These are phyloP conservation scores for Ommatoiulus sabulosus DNA, from an alignment of 2,888 invertebrate species.

Conservation along the genomic window DNA sequence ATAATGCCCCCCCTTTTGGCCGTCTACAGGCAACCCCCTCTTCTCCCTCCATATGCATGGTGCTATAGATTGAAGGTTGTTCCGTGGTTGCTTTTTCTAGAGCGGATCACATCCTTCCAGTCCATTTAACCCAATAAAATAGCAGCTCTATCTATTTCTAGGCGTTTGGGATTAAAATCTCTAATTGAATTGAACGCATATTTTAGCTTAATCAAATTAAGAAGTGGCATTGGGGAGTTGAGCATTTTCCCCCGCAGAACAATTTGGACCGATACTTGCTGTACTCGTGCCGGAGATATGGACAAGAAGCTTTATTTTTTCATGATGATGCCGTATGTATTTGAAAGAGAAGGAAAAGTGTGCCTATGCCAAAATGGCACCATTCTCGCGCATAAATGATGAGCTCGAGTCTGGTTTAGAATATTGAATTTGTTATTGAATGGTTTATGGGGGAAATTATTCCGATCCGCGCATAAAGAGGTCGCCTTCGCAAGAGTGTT, in stretches of 20 bases:
- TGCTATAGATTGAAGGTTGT: background rate
- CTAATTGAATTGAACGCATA: constrained; percentile 53
- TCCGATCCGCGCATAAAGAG: background rate
- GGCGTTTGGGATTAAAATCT: constrained; percentile 50
- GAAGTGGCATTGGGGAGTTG: constrained; percentile 34
- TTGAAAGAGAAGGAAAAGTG: background rate
- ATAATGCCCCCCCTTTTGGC: background rate
- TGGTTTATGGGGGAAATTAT: background rate
- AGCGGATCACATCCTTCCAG: constrained; percentile 5
- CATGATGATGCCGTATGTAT: background rate
- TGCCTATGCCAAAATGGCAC: background rate
- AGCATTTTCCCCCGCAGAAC: background rate
- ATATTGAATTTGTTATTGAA: constrained; percentile 1
- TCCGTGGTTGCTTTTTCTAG: background rate
- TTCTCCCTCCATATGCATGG: background rate
- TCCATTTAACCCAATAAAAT: constrained; percentile 54
- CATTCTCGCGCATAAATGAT: background rate
- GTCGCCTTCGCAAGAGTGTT: background rate
- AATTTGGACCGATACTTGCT: background rate
- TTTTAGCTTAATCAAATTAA: constrained; percentile 52
- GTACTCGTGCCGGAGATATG: background rate
- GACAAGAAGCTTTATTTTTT: constrained; percentile 1
- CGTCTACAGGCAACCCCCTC: background rate
- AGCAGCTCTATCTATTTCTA: constrained; percentile 22
- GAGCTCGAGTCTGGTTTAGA: background rate